Evolutionary conservation across 2,888 invertebrate species (phyloP), one percentile per base, ranked within the genome.

Genomic region (Watsonalla cultraria): DNA sequence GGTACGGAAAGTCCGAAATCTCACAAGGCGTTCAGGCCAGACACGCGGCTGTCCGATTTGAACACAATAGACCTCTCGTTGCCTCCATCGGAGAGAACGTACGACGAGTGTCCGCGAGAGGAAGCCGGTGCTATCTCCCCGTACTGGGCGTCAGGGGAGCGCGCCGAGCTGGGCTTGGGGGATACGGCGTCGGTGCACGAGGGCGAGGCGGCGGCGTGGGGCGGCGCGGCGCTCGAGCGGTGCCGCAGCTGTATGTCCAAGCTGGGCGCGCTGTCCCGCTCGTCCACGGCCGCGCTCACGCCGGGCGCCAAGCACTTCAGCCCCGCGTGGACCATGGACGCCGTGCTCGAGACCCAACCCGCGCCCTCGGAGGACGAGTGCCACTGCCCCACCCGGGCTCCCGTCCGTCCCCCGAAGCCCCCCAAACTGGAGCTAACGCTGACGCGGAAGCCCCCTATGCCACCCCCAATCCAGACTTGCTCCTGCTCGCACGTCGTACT

Each of bases 241-340:
- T 96, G 96, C 76, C 93, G 94, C 85, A 95, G 95, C 75, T 96
- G 96, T 78, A 95, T 95, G 74, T 94, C 95, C 57, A 95, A 95
- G 81, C 87, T 96, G 35, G 95, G 95, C 15, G 94, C 94, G 0
- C 90, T 95, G 83, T 94, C 95, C 0, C 91, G 95, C 47, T 94
- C 94, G 11, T 92, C 93, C 42, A 93, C 92, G 7, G 93, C 91
- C 0, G 91, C 90, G 45, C 82, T 90, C 52, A 92, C 91, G 5
- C 92, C 92, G 0, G 89, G 90, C 1, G 89, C 84, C 4, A 79
- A 82, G 53, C 88, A 86, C 61, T 91, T 91, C 65, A 92, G 85
- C 64, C 93, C 93, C 2, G 91, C 91, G 6, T 92, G 92, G 90
- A 92, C 92, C 6, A 93, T 93, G 84, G 86, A 87, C 52, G 83